Percentiles rank a stretch among this genome's conserved stretches.
These are phyloP conservation scores for Rhabdornis inornatus DNA, from an alignment of 2,113 vertebrate genomes.

Conservation along the genomic window DNA sequence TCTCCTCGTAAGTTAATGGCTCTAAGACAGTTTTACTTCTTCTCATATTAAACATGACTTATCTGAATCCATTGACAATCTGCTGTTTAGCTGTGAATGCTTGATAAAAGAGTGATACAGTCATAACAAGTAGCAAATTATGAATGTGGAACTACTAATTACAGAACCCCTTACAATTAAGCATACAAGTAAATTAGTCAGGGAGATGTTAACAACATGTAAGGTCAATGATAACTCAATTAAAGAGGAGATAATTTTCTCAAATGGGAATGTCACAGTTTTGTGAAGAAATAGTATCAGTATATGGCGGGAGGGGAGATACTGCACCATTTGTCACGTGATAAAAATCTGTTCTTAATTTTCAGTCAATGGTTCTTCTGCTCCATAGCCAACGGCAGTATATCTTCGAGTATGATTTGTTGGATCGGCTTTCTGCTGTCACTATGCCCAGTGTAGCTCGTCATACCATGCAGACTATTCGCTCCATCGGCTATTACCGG, in stretches of 20 bases:
- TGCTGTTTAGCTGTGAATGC: conserved; percentile 72
- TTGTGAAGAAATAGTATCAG: conserved; percentile 31
- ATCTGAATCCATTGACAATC: conserved; percentile 74
- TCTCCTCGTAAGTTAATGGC: conserved; percentile 68
- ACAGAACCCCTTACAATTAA: conserved; percentile 75
- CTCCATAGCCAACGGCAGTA: conserved; percentile 98
- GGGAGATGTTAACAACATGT: conserved; percentile 73
- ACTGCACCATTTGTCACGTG: conserved; percentile 33
- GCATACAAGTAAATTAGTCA: conserved; percentile 76
- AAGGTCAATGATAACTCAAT: conserved; percentile 79
- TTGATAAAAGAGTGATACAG: conserved; percentile 67
- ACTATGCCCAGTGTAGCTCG: conserved; percentile 98
- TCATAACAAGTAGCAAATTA: conserved; percentile 74
- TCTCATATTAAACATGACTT: conserved; percentile 69
- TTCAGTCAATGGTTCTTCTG: conserved; percentile 94
- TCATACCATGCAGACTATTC: conserved; percentile 96
- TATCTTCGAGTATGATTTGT: conserved; percentile 93
- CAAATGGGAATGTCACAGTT: conserved; percentile 65
- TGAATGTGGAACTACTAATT: conserved; percentile 76
- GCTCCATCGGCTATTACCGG: conserved; percentile 95
- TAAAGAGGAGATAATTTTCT: conserved; percentile 72
- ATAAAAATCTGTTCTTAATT: conserved; percentile 64
- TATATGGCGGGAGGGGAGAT: background rate
- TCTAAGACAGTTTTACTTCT: conserved; percentile 63
- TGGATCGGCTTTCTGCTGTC: conserved; percentile 91